Percentiles rank a stretch among this genome's conserved stretches.
phyloP scores from a whole-genome alignment of 2,113 vertebrate genomes.

The Procapra przewalskii region DNA sequence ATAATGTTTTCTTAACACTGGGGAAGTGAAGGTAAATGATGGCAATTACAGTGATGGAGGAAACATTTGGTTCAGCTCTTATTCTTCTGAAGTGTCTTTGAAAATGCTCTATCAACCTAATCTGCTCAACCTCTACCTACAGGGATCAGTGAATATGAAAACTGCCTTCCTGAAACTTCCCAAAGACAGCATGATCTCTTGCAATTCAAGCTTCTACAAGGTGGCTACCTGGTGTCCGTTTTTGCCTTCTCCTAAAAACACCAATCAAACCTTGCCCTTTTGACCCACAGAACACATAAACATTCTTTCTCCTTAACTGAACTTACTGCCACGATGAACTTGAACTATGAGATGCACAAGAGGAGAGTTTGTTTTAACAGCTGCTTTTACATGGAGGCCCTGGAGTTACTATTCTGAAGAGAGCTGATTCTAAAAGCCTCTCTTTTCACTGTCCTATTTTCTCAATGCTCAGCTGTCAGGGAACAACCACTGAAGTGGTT shows the following conservation, averaged over 20 bases:
- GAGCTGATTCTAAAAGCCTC: conserved; percentile 26
- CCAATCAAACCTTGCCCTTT: background rate
- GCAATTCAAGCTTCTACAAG: background rate
- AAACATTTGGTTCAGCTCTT: background rate
- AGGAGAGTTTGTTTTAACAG: conserved; percentile 67
- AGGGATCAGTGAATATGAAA: background rate
- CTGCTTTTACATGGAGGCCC: conserved; percentile 40
- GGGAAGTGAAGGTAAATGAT: background rate
- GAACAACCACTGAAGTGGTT: conserved; percentile 9
- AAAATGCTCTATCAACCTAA: background rate
- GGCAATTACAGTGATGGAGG: background rate
- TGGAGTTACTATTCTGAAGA: background rate
- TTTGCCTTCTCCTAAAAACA: background rate
- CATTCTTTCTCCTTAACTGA: conserved; percentile 48
- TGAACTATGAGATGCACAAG: conserved; percentile 40
- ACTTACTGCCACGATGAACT: conserved; percentile 26
- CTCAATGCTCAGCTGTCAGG: conserved; percentile 19
- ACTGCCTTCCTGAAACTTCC: background rate
- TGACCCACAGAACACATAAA: background rate
- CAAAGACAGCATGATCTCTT: background rate
- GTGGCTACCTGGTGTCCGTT: background rate
- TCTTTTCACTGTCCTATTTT: background rate
- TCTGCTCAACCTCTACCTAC: background rate
- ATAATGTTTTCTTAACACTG: background rate
- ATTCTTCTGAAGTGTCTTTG: background rate